Base-by-base conservation (phyloP, 1,140 invertebrate species). In the Drosophila albomicans region DNA sequence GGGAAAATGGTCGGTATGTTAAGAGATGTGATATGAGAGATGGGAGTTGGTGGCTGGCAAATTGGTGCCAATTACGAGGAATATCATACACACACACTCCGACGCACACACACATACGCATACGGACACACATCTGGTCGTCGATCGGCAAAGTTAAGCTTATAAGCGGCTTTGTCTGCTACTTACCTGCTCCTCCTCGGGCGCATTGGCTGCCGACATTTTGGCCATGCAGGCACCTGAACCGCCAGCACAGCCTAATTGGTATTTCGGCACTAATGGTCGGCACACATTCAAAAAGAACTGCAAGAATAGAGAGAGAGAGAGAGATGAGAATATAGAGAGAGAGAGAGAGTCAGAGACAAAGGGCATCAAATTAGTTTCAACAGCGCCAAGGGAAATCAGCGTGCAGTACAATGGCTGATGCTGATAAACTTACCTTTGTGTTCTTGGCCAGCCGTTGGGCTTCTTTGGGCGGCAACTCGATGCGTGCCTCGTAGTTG, bases 271-370 rank as follows among this genome's bases (percentile, higher is more conserved):
- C 62, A 94, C 91, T 74, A 94, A 84, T 68, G 94, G 93, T 70
- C 91, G 91, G 69, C 94, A 94, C 51, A 94, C 86, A 85, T 94
- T 94, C 81, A 94, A 62, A 75, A 85, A 93, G 76, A 92, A 92
- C 90, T 92, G 84, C 41, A 80, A 87, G 76, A 62, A 72, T 3
- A 54, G 52, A 77, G 56, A 75, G 62, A 25, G 41, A 54, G 11
- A 41, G 38, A 7, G 35, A 38, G 8, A 11, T 7, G 35, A 38
- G 10, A 11, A 10, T 10, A 20, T 1, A 20, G 16, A 20, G 16
- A 20, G 16, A 2, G 35, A 35, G 32, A 38, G 35, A 38, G 15
- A 43, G 38, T 25, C 20, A 8, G 46, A 64, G 59, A 82, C 58
- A 73, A 84, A 68, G 74, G 73, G 52, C 64, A 73, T 67, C 63